These are phyloP conservation scores for Thalassoma bifasciatum DNA, from an alignment of 2,113 vertebrate genomes.

Conservation along the genomic window DNA sequence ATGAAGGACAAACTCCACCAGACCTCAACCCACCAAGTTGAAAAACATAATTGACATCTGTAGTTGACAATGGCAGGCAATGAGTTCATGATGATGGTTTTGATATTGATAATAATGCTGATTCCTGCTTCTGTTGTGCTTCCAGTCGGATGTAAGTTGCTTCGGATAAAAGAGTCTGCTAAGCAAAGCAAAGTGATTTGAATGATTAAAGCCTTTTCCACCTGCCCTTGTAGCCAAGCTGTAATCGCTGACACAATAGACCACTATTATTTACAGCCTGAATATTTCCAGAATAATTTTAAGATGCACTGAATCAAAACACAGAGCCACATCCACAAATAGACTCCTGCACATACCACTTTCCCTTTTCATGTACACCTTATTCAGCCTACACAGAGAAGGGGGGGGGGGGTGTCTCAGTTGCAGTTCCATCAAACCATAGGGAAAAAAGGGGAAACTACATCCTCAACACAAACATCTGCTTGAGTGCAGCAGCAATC, in stretches of 20 bases:
- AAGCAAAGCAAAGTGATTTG: too few relatives aligned
- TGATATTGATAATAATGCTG: too few relatives aligned
- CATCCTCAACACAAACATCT: not conserved
- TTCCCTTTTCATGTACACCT: not conserved
- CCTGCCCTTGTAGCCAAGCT: constrained; percentile 7
- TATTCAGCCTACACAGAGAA: constrained; percentile 11
- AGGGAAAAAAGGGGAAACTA: not conserved
- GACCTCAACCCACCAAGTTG: too few relatives aligned
- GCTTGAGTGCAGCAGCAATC: not conserved
- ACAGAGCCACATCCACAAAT: not conserved
- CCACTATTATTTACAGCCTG: not conserved
- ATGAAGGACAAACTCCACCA: too few relatives aligned
- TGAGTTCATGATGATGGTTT: too few relatives aligned
- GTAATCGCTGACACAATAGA: constrained; percentile 21
- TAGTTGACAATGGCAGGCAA: too few relatives aligned
- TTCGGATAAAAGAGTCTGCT: too few relatives aligned
- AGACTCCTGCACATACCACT: not conserved
- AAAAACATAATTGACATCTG: too few relatives aligned
- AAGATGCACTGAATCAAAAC: not conserved
- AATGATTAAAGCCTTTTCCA: not conserved
- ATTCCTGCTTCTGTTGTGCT: too few relatives aligned
- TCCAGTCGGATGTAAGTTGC: too few relatives aligned
- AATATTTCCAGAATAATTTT: not conserved
- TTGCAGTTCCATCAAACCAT: not conserved
- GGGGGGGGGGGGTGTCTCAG: constrained; percentile 4